Evolutionary conservation across 2,113 vertebrate genomes (phyloP).

Genomic region (Hypocryptadius cinnamomeus): DNA sequence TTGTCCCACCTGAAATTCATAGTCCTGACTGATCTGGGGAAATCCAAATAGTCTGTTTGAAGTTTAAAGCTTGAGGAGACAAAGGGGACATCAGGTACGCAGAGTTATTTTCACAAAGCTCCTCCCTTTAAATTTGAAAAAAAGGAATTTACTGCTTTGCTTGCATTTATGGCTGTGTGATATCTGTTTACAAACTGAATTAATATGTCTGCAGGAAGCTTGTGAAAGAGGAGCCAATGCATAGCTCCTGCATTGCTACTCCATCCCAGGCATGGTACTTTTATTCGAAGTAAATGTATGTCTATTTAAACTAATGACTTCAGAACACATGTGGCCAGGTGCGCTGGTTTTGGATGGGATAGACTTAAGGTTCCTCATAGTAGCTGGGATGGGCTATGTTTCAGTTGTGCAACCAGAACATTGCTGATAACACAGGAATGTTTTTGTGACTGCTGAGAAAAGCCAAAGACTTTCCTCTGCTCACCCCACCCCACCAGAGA

Average conservation of each 20-base stretch:
- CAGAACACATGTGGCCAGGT: neutral
- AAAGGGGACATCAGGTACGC: neutral
- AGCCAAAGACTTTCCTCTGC: neutral
- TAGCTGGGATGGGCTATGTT: neutral
- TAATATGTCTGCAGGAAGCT: neutral
- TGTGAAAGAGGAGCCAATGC: neutral
- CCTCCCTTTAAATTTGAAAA: neutral
- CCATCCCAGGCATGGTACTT: neutral
- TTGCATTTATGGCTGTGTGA: neutral
- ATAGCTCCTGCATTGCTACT: neutral
- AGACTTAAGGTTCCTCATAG: neutral
- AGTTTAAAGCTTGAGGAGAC: neutral
- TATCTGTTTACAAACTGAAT: neutral
- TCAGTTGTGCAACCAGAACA: neutral
- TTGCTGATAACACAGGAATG: neutral
- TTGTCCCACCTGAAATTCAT: neutral
- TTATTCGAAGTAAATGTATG: neutral
- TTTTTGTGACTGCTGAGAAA: neutral
- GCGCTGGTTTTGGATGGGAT: neutral
- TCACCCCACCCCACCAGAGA: fast-evolving
- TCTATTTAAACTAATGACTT: neutral
- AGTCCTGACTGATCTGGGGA: neutral
- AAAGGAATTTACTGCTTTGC: neutral
- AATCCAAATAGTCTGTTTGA: neutral
- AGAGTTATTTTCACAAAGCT: neutral